Percentiles rank a stretch among this genome's conserved stretches.
These are phyloP conservation scores for Chrysochloris asiatica DNA, from an alignment of 2,113 vertebrate genomes.

Conservation along the genomic window DNA sequence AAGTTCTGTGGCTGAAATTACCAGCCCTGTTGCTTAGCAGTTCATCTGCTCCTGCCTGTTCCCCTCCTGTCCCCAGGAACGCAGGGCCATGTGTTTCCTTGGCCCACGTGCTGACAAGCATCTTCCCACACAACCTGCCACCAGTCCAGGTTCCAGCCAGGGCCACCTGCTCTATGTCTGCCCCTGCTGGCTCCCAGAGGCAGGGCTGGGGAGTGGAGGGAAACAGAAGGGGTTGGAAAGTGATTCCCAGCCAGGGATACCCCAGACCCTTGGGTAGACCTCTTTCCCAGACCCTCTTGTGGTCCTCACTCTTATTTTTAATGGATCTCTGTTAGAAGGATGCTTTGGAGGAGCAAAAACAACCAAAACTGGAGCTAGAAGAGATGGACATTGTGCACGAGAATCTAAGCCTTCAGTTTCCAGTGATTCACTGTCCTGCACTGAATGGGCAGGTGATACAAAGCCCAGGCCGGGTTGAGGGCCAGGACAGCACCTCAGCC, in stretches of 20 bases:
- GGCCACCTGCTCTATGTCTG: conserved; percentile 72
- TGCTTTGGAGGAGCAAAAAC: conserved; percentile 47
- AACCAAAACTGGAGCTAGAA: neutral
- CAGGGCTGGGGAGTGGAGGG: neutral
- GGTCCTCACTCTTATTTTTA: neutral
- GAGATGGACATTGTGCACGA: conserved; percentile 18
- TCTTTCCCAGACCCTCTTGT: neutral
- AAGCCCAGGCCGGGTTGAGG: neutral
- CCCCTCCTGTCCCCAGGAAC: conserved; percentile 74
- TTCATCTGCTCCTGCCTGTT: conserved; percentile 73
- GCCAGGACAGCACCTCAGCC: neutral
- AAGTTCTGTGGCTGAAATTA: conserved; percentile 74
- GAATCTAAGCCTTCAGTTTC: neutral
- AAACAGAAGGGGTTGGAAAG: neutral
- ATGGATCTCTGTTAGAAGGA: conserved; percentile 31
- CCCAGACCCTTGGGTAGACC: neutral
- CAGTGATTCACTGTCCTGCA: neutral
- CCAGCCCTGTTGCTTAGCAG: conserved; percentile 78
- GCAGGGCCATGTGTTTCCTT: conserved; percentile 70
- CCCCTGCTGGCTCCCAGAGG: conserved; percentile 59
- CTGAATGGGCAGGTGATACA: neutral
- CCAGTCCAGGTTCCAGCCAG: conserved; percentile 50
- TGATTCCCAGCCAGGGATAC: neutral
- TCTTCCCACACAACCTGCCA: conserved; percentile 65
- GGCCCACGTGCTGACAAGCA: conserved; percentile 61